Evolutionary conservation across 2,888 invertebrate genomes (phyloP).

Genomic region (Euphydryas editha): DNA sequence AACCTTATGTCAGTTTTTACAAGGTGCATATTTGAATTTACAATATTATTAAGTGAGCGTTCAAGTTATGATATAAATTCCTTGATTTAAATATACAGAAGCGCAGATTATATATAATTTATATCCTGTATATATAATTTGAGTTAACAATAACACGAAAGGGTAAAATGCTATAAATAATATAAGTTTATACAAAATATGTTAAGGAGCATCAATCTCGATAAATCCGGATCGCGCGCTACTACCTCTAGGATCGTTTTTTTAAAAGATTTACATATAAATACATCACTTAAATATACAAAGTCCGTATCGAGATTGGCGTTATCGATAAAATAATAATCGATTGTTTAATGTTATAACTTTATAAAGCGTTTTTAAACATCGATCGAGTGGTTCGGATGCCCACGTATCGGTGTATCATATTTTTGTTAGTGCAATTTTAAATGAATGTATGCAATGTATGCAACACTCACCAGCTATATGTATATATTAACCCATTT

Average conservation of each 20-base stretch:
- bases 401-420: constrained; percentile 52
- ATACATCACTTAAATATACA: constrained; percentile 10
- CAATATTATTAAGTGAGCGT: too few relatives aligned
- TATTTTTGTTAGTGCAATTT: constrained; percentile 81
- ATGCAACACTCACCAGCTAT: constrained; percentile 54
- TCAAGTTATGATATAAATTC: too few relatives aligned
- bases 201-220: constrained; percentile 23
- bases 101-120: neutral
- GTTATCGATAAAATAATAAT: neutral
- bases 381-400: constrained; percentile 52
- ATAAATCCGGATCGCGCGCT: constrained; percentile 36
- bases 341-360: neutral
- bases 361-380: constrained; percentile 42
- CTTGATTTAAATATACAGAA: neutral
- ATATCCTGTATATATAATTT: neutral
- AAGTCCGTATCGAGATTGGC: constrained; percentile 28
- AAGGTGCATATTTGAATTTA: too few relatives aligned
- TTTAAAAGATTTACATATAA: constrained; percentile 19
- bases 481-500: constrained; percentile 77
- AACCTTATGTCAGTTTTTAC: too few relatives aligned
- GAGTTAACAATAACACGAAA: neutral
- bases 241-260: constrained; percentile 34
- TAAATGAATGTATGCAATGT: constrained; percentile 54
- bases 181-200: neutral
- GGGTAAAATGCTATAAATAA: neutral